These are phyloP conservation scores for Lymantria dispar DNA, from an alignment of 2,888 invertebrate genomes.

Conservation along the genomic window DNA sequence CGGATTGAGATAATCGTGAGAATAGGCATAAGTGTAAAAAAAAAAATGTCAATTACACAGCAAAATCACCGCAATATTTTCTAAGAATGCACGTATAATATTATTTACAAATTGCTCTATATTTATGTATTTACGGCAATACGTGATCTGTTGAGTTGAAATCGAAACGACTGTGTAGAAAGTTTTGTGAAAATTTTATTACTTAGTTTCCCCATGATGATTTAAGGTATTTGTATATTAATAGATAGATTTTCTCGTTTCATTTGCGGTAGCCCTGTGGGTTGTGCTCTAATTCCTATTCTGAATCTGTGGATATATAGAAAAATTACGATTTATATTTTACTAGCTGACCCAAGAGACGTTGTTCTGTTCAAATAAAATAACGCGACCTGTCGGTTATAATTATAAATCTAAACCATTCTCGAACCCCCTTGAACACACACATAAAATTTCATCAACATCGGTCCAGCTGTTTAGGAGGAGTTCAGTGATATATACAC, in stretches of 20 bases:
- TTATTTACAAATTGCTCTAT: slow-evolving; percentile 22
- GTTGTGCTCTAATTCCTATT: background rate
- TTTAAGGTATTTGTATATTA: slow-evolving; percentile 5
- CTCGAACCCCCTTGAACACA: no score
- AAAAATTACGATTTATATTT: no score
- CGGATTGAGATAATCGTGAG: no score
- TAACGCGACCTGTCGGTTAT: no score
- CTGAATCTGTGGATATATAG: no score
- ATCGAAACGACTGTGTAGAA: slow-evolving; percentile 9
- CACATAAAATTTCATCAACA: no score
- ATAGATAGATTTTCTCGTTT: slow-evolving; percentile 2
- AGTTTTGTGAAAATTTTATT: slow-evolving; percentile 13
- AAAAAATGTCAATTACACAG: background rate
- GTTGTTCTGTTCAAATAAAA: no score
- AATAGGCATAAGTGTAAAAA: no score
- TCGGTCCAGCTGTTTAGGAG: no score
- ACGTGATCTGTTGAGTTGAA: slow-evolving; percentile 22
- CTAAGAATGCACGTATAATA: slow-evolving; percentile 13
- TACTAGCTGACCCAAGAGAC: no score
- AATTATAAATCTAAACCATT: no score
- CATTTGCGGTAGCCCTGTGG: slow-evolving; percentile 9
- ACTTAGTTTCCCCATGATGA: slow-evolving; percentile 10
- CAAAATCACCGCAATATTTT: slow-evolving; percentile 6
- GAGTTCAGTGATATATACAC: no score
- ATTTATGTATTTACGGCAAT: slow-evolving; percentile 16